Base-by-base conservation (phyloP, 2,888 invertebrate species). In the Acanthosoma haemorrhoidale region DNA sequence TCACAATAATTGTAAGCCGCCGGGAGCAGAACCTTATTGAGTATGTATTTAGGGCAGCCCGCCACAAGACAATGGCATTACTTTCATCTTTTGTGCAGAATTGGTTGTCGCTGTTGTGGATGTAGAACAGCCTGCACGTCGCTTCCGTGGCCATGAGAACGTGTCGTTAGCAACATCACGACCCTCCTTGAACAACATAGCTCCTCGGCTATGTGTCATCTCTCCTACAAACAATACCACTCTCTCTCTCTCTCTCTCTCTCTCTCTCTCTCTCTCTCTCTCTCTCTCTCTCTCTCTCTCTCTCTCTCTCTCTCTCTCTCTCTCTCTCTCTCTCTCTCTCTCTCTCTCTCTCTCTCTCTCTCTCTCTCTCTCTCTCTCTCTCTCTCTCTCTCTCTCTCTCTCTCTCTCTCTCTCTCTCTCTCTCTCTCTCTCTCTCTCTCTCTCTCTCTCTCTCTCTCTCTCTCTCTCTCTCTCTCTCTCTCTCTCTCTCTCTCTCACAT, bases 261-360 rank as follows among this genome's bases (percentile, higher is more conserved):
- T 15, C 15, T 61, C 61, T 61, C 61, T 25, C 61, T 38, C 61
- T 38, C 25, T 61, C 38, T 61, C 61, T 38, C 61, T 61, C 61
- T 38, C 36, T 61, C 38, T 36, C 38, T 38, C 61, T 60, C 60
- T 60, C 60, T 36, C 60, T 60, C 60, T 36, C 60, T 60, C 60
- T 60, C 60, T 60, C 36, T 60, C 36, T 59, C 34, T 59, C 31
- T 18, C 51, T 51, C 51, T 51, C 51, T 51, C 51, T 51, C 51
- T 16, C 29, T 29, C 34, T 29, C 6, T 59, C n/a, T 59, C 59
- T 59, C 59, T 32, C 29, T 59, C 59, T 59, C 59, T 59, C 51
- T 51, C 51, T 51, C 51, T 51, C 51, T 51, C 51, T 51, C 51
- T 51, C 51, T 51, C 51, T 51, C 51, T 51, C 51, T 18, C 51